These are phyloP conservation scores for Panagrolaimus sp. DNA, from an alignment of 1,140 invertebrate genomes.

Conservation along the genomic window DNA sequence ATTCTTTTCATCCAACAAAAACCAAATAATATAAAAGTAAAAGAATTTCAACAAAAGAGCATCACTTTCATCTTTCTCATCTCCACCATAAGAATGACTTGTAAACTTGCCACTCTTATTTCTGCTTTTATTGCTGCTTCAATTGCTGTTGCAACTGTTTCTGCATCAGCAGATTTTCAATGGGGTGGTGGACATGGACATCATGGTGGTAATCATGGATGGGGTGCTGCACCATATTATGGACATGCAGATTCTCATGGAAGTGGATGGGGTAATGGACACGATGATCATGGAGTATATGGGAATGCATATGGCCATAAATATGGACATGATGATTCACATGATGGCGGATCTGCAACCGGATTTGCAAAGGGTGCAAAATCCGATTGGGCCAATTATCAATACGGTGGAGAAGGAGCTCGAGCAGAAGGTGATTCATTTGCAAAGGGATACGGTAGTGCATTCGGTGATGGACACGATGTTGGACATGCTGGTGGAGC, in stretches of 20 bases:
- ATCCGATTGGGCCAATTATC: constrained; percentile 16
- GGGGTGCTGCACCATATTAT: neutral
- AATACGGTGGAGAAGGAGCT: constrained; percentile 15
- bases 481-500: neutral
- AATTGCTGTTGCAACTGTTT: neutral
- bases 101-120: neutral
- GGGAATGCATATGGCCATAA: neutral
- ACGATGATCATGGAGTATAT: neutral
- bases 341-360: neutral
- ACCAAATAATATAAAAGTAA: neutral
- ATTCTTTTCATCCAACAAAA: neutral
- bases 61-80: neutral
- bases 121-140: neutral
- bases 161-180: neutral
- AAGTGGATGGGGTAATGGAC: neutral
- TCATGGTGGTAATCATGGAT: neutral
- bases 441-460: constrained; percentile 15
- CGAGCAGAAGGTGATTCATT: constrained; percentile 5
- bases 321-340: constrained; percentile 3
- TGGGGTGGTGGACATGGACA: neutral
- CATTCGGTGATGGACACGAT: constrained; percentile 17
- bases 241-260: neutral
- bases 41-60: neutral
- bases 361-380: neutral
- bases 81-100: neutral